Conservation (phyloP, 2,888 invertebrate species). For the Escarpia spicata region DNA sequence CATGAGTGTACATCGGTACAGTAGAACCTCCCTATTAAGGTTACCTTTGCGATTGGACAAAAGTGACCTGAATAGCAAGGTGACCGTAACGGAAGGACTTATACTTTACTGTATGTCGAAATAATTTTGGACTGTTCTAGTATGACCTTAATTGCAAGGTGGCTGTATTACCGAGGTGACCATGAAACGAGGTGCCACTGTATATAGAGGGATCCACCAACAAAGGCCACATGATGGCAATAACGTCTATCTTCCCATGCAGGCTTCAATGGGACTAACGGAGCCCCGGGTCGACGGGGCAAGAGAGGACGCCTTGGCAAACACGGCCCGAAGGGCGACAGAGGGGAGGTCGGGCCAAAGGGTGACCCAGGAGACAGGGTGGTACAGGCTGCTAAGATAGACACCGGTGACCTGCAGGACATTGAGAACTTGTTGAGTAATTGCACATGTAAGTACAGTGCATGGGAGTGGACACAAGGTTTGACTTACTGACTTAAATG, state of each 20-base stretch:
- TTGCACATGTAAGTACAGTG: conserved; percentile 36
- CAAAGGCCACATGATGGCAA: neutral
- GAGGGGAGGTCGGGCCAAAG: conserved; percentile 47
- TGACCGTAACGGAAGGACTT: too few relatives aligned
- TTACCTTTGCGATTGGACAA: too few relatives aligned
- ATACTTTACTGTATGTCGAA: too few relatives aligned
- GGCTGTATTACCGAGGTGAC: too few relatives aligned
- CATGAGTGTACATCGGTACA: too few relatives aligned
- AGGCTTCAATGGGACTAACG: conserved; percentile 39
- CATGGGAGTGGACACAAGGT: neutral
- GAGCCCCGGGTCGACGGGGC: conserved; percentile 33
- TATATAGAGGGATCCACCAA: neutral
- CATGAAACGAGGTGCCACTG: too few relatives aligned
- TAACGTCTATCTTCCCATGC: conserved; percentile 14
- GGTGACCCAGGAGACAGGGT: conserved; percentile 49
- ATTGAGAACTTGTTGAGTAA: conserved; percentile 28
- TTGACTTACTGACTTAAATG: neutral
- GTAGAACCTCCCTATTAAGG: too few relatives aligned
- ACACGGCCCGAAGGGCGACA: conserved; percentile 49
- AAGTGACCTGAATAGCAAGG: too few relatives aligned
- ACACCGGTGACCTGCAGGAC: neutral
- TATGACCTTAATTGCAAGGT: too few relatives aligned
- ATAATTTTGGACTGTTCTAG: too few relatives aligned
- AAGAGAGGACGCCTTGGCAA: conserved; percentile 45
- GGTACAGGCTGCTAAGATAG: conserved; percentile 40